Conservation (phyloP, 2,113 vertebrate species). For the Thamnophis sirtalis region DNA sequence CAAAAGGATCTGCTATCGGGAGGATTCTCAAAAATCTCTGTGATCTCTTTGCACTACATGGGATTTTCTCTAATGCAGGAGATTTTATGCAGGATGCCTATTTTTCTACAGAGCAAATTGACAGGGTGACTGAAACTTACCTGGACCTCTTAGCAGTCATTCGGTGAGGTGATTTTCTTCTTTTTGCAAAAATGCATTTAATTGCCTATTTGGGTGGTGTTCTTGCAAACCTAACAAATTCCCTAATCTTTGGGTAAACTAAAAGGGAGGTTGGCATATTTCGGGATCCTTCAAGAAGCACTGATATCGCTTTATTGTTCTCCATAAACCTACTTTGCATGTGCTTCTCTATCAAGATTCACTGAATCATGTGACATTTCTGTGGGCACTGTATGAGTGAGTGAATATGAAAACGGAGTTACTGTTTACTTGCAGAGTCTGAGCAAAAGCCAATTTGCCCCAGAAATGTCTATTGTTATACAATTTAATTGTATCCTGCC, state of each 20-base stretch:
- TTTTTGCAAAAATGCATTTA: neutral
- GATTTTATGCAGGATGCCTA: conserved; percentile 69
- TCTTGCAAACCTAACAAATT: neutral
- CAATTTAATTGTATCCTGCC: neutral
- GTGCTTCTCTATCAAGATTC: neutral
- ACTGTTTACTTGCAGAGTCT: neutral
- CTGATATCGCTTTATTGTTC: too few relatives aligned
- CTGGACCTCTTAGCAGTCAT: conserved; percentile 65
- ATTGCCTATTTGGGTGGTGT: neutral
- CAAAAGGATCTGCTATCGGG: conserved; percentile 58
- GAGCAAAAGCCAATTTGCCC: neutral
- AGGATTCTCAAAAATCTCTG: conserved; percentile 69
- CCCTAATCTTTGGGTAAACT: neutral
- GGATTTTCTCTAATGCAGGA: conserved; percentile 64
- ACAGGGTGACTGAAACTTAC: conserved; percentile 66
- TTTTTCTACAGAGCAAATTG: conserved; percentile 65
- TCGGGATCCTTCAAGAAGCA: neutral
- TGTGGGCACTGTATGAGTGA: neutral
- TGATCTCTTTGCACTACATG: conserved; percentile 69
- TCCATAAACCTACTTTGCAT: neutral
- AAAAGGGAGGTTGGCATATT: neutral
- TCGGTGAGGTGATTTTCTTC: conserved; percentile 61
- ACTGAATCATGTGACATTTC: neutral
- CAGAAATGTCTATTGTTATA: neutral
- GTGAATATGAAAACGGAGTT: neutral